Conservation (phyloP, 2,888 invertebrate genomes). For the Scaptomyza reducta region DNA sequence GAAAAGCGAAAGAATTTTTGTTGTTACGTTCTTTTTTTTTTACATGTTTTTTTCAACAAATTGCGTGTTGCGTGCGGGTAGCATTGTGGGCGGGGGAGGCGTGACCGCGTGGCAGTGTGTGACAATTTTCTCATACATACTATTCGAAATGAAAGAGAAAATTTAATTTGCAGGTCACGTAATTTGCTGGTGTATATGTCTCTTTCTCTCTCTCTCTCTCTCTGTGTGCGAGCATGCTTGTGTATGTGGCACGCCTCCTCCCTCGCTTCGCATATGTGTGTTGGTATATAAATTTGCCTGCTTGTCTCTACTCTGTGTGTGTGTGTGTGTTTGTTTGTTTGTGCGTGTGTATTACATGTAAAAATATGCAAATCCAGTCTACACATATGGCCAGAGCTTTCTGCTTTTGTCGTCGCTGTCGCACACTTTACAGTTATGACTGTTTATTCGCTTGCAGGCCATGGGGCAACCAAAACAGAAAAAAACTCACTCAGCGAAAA, state of each 20-base stretch:
- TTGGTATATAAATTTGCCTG: constrained; percentile 56
- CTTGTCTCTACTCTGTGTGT: constrained; percentile 22
- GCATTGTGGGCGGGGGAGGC: constrained; percentile 4
- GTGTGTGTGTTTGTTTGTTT: constrained; percentile 3
- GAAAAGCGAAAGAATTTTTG: constrained; percentile 31
- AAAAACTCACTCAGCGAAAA: neutral
- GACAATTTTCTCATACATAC: constrained; percentile 72
- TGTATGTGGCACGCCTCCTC: constrained; percentile 23
- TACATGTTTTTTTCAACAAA: constrained; percentile 45
- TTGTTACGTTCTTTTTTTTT: constrained; percentile 48
- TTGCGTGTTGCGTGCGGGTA: constrained; percentile 25
- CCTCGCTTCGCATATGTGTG: constrained; percentile 14
- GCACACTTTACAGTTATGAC: constrained; percentile 76
- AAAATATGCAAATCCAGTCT: constrained; percentile 77
- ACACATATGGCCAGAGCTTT: constrained; percentile 71
- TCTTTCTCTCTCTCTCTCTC: neutral
- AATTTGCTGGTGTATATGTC: constrained; percentile 71
- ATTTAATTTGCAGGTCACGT: constrained; percentile 78
- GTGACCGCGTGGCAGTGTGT: constrained; percentile 50
- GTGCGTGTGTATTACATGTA: constrained; percentile 55
- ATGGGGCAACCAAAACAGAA: constrained; percentile 29
- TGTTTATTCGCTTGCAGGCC: constrained; percentile 66
- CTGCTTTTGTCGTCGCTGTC: constrained; percentile 62
- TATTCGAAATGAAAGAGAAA: constrained; percentile 74
- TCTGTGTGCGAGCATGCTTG: neutral